Evolutionary conservation across 2,797 vertebrate species (phyloP).

Genomic region (Sebastes dallii): DNA sequence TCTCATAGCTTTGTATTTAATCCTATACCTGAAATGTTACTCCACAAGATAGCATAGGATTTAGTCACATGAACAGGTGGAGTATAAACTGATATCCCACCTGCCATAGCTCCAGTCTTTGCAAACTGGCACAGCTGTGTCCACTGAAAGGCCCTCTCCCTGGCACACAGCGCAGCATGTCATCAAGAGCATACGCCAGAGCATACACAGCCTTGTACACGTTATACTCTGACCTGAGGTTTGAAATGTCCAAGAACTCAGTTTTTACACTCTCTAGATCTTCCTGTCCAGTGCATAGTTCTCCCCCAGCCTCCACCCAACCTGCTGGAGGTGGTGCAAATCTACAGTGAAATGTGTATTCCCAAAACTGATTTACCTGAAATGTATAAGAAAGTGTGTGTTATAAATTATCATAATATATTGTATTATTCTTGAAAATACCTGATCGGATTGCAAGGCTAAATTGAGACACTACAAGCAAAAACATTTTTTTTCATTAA

Average conservation of each 20-base stretch:
- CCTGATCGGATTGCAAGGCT: background rate
- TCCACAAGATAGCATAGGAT: background rate
- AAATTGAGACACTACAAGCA: too few relatives aligned
- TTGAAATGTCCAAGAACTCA: constrained; percentile 61
- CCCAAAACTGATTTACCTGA: constrained; percentile 62
- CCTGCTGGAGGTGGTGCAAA: constrained; percentile 24
- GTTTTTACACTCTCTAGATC: constrained; percentile 10
- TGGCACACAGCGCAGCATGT: constrained; percentile 59
- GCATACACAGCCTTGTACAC: constrained; percentile 73
- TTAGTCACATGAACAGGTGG: background rate
- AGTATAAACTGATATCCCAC: constrained; percentile 41
- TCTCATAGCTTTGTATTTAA: background rate
- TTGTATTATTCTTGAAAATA: background rate
- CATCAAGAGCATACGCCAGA: constrained; percentile 68
- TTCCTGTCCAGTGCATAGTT: constrained; percentile 54
- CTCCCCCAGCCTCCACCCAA: constrained; percentile 18
- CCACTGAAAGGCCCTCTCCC: constrained; percentile 66
- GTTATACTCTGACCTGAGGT: constrained; percentile 54
- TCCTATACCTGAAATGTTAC: background rate
- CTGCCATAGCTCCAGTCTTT: constrained; percentile 76
- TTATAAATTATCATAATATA: background rate
- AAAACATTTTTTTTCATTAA: too few relatives aligned
- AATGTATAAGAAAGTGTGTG: background rate
- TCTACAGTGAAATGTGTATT: constrained; percentile 50
- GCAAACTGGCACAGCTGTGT: constrained; percentile 61